Base-by-base conservation (phyloP, 2,888 invertebrate genomes). In the Spisula solida region DNA sequence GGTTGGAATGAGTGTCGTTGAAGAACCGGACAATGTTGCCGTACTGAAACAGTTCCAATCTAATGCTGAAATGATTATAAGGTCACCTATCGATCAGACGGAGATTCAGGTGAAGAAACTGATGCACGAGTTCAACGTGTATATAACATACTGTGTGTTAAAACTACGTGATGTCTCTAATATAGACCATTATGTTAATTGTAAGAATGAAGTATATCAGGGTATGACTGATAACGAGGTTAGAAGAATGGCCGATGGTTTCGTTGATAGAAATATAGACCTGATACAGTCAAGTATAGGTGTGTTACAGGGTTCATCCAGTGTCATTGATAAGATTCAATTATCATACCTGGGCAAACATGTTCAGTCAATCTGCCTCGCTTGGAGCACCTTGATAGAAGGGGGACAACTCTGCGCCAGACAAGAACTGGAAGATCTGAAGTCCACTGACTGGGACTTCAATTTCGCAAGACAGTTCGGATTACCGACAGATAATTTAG, bases 71-170 rank as follows among this genome's bases (percentile, higher is more conserved):
- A 90, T 94, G 48, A 89, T 91, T 18, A 87, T 93, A 25, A 29
- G 84, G 78, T 18, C 88, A 29, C 80, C 86, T 79, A 12, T 78
- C 48, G 79, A 81, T 41, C 92, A 12, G 34, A 78, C 10, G 51
- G 51, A 66, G 25, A 20, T n/a, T 4, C 88, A 93, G 16, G 94
- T 95, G 78, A 87, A 81, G n/a, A 60, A 79, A 2, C 92, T 95
- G 51, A 88, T 90, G 34, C 82, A 90, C 20, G 90, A 92, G 31
- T 88, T 95, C 1, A 85, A 92, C 82, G 55, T 92, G 14, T 94
- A 95, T 85, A 91, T 95, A n/a, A 81, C 94, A 31, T 86, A 91
- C 8, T 95, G 95, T 83, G 94, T 93, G 79, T 75, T 92, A 12
- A 92, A 90, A 55, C 86, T 95, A 47, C 82, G 81, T 10, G 88